Evolutionary conservation across 2,888 invertebrate genomes (phyloP), one percentile per base, ranked within the genome.

Genomic region (Cerastis rubricosa): DNA sequence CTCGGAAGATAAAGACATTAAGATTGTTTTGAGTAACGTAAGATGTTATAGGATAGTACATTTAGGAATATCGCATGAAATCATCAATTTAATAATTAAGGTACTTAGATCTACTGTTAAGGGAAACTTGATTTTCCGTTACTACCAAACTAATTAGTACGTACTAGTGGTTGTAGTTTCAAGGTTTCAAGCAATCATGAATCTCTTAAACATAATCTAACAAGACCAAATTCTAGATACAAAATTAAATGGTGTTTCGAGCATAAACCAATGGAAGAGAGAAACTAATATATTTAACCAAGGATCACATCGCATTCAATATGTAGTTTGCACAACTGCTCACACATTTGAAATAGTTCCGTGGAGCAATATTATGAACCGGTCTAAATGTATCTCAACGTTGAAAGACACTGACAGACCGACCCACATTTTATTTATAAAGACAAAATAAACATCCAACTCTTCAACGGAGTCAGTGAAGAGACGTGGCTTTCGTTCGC

Each of bases 401-500:
- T 80, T 80, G 78, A 85, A 67, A 70, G 76, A 66, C 51, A 78
- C 61, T 80, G 75, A 83, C 88, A 76, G 80, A 71, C 49, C 78
- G 82, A 82, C 86, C 74, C 65, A 80, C 59, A 74, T 83, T 76
- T 81, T 82, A 80, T 81, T 85, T 82, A 51, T 71, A 76, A 64
- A n/a, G 14, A 57, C 29, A 54, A 80, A 71, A 78, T 76, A 81
- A 71, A 74, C 61, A 66, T 25, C 3, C 0, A 76, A 74, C 64
- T 72, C 49, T 59, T 59, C n/a, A 54, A 57, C 54, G 45, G 66
- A 72, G 12, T 69, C 43, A 8, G 54, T 57, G 69, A 71, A 29
- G 69, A 63, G 29, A 51, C 19, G 25, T 54, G 66, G 68, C 5
- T 83, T 78, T 65, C 51, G 25, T 76, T 0, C 12, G 43, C 47